These are phyloP conservation scores for Rhinatrema bivittatum DNA, from an alignment of 2,797 vertebrate species.

Conservation along the genomic window DNA sequence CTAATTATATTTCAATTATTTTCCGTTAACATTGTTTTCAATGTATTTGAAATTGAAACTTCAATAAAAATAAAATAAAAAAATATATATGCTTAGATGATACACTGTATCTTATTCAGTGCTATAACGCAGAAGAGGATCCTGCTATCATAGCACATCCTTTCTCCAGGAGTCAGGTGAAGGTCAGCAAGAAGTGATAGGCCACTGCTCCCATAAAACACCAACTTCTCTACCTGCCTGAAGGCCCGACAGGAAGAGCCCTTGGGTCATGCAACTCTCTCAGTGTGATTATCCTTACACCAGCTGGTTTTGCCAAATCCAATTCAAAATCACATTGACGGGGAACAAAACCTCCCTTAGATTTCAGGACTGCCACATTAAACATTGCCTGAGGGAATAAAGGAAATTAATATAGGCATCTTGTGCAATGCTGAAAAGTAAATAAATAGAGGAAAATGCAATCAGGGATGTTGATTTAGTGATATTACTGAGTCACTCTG, in stretches of 20 bases:
- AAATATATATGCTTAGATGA: too few species aligned
- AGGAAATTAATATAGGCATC: background rate
- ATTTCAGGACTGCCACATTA: background rate
- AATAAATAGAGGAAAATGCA: background rate
- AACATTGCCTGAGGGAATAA: background rate
- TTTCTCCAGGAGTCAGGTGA: too few species aligned
- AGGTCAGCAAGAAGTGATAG: too few species aligned
- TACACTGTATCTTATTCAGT: too few species aligned
- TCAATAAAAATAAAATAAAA: too few species aligned
- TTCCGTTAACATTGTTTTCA: too few species aligned
- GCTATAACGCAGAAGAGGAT: too few species aligned
- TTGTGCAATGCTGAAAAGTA: background rate
- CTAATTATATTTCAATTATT: too few species aligned
- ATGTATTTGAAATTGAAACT: too few species aligned
- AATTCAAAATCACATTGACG: background rate
- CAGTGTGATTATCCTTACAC: background rate
- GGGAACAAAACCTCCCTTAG: background rate
- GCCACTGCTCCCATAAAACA: too few species aligned
- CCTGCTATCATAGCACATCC: too few species aligned
- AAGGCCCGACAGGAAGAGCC: fast-evolving
- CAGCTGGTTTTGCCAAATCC: background rate
- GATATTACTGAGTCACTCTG: background rate
- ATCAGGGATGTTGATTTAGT: background rate
- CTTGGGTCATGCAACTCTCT: background rate
- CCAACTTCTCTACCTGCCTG: too few species aligned